Base-by-base conservation (phyloP, 2,797 vertebrate genomes). In the Pelodytes ibericus region DNA sequence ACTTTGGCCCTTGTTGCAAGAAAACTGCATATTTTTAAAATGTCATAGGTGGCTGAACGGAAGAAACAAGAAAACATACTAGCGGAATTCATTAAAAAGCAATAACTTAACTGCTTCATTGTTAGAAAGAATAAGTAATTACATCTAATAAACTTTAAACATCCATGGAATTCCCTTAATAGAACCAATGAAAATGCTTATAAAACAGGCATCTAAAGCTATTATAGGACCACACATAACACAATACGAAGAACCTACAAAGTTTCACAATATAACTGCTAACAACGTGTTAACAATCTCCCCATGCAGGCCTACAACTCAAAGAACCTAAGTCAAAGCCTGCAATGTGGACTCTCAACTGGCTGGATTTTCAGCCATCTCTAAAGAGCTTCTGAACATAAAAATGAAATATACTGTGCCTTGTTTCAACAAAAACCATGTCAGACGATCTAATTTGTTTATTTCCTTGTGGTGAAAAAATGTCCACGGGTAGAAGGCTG, bases 361-460 rank as follows among this genome's bases (percentile, higher is more conserved):
- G 36, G 25, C n/a, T 33, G 58, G 5, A 31, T n/a, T 30, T 64
- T 64, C 62, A 24, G 36, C n/a, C 33, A 64, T 41, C 31, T 64
- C 22, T 25, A n/a, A 26, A 31, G 58, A 61, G 58, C 16, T 30
- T 13, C 58, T 61, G 58, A 61, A 61, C 18, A 31, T 31, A 61
- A 61, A 53, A 61, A 61, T 61, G 33, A 31, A 33, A 61, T 61
- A 61, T 61, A 31, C 29, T 61, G 13, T 30, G 24, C 13, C 24
- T 58, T 29, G 56, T 61, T 61, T 18, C 27, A 61, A n/a, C 13
- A 31, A 30, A 61, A n/a, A 30, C 16, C 18, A 30, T 31, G 58
- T 62, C 30, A 62, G 31, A 24, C 60, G 11, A 62, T 33, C 41
- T 47, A 53, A 67, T 67, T 30, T 67, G 64, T 67, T 51, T 67